Evolutionary conservation across 2,797 vertebrate species (phyloP), one percentile per base, ranked within the genome.

Genomic region (Microhierax caerulescens): DNA sequence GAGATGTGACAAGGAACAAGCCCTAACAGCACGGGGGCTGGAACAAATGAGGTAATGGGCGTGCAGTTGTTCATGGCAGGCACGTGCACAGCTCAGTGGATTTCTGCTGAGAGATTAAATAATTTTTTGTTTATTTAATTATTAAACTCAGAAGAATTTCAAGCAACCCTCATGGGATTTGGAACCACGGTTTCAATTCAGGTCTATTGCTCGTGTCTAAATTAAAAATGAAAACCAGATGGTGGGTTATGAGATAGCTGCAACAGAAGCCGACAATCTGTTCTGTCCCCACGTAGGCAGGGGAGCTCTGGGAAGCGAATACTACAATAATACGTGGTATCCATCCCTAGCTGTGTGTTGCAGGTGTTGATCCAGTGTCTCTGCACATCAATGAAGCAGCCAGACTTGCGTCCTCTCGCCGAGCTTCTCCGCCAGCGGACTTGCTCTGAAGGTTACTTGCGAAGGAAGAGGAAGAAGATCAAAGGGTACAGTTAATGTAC

Each of bases 151-250:
- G 68, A 85, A 94, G 81, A 88, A 50, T 85, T 89, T 61, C 88
- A 54, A 85, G 59, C 78, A 63, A 43, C 53, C 70, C 54, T 50
- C 68, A 0, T 0, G 27, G 78, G 75, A 63, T 28, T 37, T 68
- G 93, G 84, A 74, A 34, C 20, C 57, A 7, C 2, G 0, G 72
- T 37, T 96, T 94, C 18, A 10, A 56, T 74, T 86, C 78, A 8
- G 78, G 72, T 68, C 94, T 90, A 19, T 60, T 32, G 78, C 93
- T 92, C 11, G 78, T 51, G 67, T 86, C 94, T 93, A 72, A 92
- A 95, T 94, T 95, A 94, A 91, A 90, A 95, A 78, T 64, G 91
- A 89, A 57, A 81, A 97, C 0, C 88, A 92, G 96, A 92, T 97
- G 96, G 94, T 53, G 83, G 75, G 53, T 70, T 80, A 89, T 87